Percentiles rank a stretch among this genome's conserved stretches.
Conservation (phyloP, 2,113 vertebrate species). For the Hippocampus barbouri region DNA sequence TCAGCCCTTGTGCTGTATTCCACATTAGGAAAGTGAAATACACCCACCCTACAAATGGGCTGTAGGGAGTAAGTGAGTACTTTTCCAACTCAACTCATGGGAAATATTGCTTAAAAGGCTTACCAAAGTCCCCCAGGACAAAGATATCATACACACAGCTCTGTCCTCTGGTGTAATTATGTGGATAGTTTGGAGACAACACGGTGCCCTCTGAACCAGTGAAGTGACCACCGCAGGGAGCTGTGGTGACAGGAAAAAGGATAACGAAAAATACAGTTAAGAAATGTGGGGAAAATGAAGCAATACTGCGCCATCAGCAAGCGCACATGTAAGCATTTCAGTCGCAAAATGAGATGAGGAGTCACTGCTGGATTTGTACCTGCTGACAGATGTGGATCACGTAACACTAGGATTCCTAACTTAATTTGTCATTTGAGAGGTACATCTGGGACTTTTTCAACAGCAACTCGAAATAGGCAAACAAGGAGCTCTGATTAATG, state of each 20-base stretch:
- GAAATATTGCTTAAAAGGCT: slow-evolving; percentile 61
- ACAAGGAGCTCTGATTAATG: slow-evolving; percentile 1
- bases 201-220: slow-evolving; percentile 94
- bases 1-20: not conserved
- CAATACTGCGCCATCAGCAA: slow-evolving; percentile 39
- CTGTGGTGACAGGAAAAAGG: slow-evolving; percentile 62
- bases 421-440: slow-evolving; percentile 31
- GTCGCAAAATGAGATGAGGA: slow-evolving; percentile 31
- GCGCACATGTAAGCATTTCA: slow-evolving; percentile 37
- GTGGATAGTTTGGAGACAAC: slow-evolving; percentile 94
- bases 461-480: not conserved
- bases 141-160: slow-evolving; percentile 92
- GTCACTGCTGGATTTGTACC: slow-evolving; percentile 27
- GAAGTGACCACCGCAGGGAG: slow-evolving; percentile 93
- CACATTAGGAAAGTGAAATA: slow-evolving; percentile 9
- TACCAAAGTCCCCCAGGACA: slow-evolving; percentile 95
- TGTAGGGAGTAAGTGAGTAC: slow-evolving; percentile 5
- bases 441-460: slow-evolving; percentile 30
- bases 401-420: not conserved
- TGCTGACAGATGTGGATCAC: slow-evolving; percentile 30
- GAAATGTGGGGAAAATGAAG: slow-evolving; percentile 37
- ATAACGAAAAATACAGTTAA: slow-evolving; percentile 33
- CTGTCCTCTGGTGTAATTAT: slow-evolving; percentile 93
- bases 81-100: slow-evolving; percentile 10
- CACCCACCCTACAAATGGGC: not conserved